Evolutionary conservation across 1,140 invertebrate genomes (phyloP).

Genomic region (Amyelois transitella): DNA sequence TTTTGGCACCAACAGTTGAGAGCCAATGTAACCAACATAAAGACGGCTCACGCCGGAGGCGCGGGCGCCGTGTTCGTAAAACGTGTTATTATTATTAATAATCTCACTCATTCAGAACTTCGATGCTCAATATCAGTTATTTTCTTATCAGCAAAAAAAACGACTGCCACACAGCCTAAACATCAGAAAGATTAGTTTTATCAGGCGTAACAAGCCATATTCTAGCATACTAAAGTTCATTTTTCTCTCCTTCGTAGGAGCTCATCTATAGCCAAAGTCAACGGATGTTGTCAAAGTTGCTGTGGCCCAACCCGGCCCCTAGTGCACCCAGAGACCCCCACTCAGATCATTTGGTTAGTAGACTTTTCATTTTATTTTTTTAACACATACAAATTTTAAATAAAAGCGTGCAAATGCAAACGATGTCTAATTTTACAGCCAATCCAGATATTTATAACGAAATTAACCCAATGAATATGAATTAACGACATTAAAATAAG

Average conservation of each 20-base stretch:
- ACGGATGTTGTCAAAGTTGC: constrained; percentile 73
- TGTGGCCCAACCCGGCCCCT: constrained; percentile 70
- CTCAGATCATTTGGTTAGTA: constrained; percentile 74
- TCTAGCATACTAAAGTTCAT: constrained; percentile 59
- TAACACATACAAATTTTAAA: background rate
- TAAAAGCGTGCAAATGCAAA: background rate
- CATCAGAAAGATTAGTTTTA: background rate
- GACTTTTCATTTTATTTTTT: constrained; percentile 53
- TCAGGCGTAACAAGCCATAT: constrained; percentile 42
- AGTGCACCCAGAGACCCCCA: constrained; percentile 68
- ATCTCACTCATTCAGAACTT: constrained; percentile 47
- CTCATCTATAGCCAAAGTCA: constrained; percentile 73
- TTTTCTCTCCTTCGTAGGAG: constrained; percentile 72
- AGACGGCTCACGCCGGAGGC: constrained; percentile 30
- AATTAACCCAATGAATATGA: background rate
- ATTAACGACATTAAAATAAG: constrained; percentile 12
- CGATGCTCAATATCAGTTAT: constrained; percentile 11
- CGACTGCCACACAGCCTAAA: background rate
- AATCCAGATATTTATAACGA: background rate
- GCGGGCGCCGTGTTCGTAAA: constrained; percentile 35
- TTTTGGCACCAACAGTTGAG: constrained; percentile 22
- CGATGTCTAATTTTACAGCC: background rate
- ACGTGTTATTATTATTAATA: constrained; percentile 66
- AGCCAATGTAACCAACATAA: constrained; percentile 19
- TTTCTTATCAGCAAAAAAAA: constrained; percentile 9